Evolutionary conservation across 2,888 invertebrate genomes (phyloP).

Genomic region (Catocala fraxini): DNA sequence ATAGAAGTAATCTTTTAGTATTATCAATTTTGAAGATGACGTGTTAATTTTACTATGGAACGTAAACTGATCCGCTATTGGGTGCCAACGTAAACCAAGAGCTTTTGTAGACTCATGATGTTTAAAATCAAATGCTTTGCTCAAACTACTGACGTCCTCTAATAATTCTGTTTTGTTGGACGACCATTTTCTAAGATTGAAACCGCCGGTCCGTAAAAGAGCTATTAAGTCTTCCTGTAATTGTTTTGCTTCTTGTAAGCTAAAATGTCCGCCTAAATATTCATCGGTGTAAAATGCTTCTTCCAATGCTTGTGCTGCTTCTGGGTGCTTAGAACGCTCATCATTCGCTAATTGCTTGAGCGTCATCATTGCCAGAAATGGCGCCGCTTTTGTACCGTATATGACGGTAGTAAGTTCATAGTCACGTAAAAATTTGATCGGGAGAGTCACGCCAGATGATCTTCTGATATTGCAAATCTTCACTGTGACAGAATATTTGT

Average conservation of each 20-base stretch:
- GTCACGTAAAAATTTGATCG: neutral
- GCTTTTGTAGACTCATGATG: slow-evolving; percentile 12
- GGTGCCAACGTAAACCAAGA: slow-evolving; percentile 11
- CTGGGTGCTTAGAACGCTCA: neutral
- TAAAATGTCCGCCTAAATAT: neutral
- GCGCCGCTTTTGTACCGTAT: slow-evolving; percentile 1
- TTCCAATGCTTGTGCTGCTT: neutral
- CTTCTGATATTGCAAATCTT: slow-evolving; percentile 17
- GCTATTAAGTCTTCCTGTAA: too few species aligned
- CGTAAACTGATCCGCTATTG: slow-evolving; percentile 5
- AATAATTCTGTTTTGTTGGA: slow-evolving; percentile 6
- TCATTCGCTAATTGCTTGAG: neutral
- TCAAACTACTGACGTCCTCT: neutral
- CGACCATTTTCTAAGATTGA: slow-evolving; percentile 16
- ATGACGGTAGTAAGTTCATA: slow-evolving; percentile 9
- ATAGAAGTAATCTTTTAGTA: too few species aligned
- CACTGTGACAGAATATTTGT: slow-evolving; percentile 15
- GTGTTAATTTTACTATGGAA: neutral
- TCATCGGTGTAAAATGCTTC: slow-evolving; percentile 11
- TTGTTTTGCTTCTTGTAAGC: too few species aligned
- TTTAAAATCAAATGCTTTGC: slow-evolving; percentile 11
- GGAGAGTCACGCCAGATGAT: slow-evolving; percentile 7
- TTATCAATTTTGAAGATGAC: too few species aligned
- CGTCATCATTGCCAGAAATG: neutral
- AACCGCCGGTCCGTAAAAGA: slow-evolving; percentile 4